Percentiles rank a stretch among this genome's conserved stretches.
These are phyloP conservation scores for Bombus confusus DNA, from an alignment of 1,140 invertebrate genomes.

Conservation along the genomic window DNA sequence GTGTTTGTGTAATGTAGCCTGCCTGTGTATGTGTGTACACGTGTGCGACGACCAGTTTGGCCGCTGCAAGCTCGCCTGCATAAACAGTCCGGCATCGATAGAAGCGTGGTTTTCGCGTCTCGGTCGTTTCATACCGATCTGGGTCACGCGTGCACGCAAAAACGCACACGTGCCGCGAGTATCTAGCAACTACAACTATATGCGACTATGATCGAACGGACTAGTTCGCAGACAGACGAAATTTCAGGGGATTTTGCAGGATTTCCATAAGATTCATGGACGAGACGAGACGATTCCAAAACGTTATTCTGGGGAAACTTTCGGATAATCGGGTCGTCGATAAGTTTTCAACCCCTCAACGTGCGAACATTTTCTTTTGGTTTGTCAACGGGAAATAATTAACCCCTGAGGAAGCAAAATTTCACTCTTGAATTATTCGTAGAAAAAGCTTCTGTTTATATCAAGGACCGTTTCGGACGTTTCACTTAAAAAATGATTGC, in stretches of 20 bases:
- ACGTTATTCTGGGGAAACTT: background rate
- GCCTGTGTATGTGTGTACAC: constrained; percentile 38
- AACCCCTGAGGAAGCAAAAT: too few relatives aligned
- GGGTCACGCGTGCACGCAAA: constrained; percentile 30
- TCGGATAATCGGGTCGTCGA: background rate
- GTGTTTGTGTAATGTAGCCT: constrained; percentile 42
- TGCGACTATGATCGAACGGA: background rate
- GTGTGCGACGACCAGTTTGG: constrained; percentile 13
- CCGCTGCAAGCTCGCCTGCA: constrained; percentile 44
- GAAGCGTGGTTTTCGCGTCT: background rate
- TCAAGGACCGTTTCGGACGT: too few relatives aligned
- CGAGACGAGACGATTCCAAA: background rate
- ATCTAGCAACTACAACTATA: background rate
- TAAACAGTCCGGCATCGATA: constrained; percentile 54
- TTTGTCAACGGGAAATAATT: background rate
- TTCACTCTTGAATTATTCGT: too few relatives aligned
- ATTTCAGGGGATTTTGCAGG: background rate
- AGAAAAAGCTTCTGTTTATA: too few relatives aligned
- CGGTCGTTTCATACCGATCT: constrained; percentile 6
- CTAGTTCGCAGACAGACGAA: background rate
- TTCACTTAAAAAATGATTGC: too few relatives aligned
- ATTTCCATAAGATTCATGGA: background rate
- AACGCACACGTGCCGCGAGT: background rate
- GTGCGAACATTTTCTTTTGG: background rate
- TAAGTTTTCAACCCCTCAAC: background rate